phyloP scores from a whole-genome alignment of 2,888 invertebrate species.

The Watsonalla cultraria region DNA sequence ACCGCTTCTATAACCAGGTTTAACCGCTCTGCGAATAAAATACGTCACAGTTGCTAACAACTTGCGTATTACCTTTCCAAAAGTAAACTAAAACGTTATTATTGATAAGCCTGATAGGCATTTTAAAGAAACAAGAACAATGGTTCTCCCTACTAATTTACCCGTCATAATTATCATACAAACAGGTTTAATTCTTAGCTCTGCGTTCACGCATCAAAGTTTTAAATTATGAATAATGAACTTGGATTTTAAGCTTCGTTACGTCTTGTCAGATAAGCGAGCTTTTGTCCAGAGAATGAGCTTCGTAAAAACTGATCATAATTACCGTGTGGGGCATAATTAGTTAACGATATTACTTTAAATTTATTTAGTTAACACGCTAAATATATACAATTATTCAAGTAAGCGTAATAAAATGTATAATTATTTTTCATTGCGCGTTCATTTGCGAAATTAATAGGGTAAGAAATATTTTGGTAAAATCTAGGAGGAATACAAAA shows the following conservation, averaged over 20 bases:
- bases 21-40: too few species aligned
- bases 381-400: not conserved
- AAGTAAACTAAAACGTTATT: not conserved
- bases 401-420: not conserved
- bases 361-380: not conserved
- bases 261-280: slow-evolving; percentile 52
- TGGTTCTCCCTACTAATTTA: slow-evolving; percentile 42
- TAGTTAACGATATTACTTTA: slow-evolving; percentile 2
- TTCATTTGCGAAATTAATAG: not conserved
- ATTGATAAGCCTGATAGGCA: not conserved
- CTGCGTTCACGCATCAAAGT: slow-evolving; percentile 55
- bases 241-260: slow-evolving; percentile 67
- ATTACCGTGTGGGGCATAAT: slow-evolving; percentile 10
- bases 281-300: slow-evolving; percentile 41
- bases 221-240: slow-evolving; percentile 67
- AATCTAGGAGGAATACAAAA: too few species aligned
- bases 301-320: slow-evolving; percentile 37
- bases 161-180: slow-evolving; percentile 57
- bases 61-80: too few species aligned
- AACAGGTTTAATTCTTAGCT: slow-evolving; percentile 54
- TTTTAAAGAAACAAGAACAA: slow-evolving; percentile 34
- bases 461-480: too few species aligned
- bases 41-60: too few species aligned
- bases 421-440: not conserved
- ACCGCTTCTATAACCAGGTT: too few species aligned